Base-by-base conservation (phyloP, 2,888 invertebrate species). In the Callinectes sapidus region DNA sequence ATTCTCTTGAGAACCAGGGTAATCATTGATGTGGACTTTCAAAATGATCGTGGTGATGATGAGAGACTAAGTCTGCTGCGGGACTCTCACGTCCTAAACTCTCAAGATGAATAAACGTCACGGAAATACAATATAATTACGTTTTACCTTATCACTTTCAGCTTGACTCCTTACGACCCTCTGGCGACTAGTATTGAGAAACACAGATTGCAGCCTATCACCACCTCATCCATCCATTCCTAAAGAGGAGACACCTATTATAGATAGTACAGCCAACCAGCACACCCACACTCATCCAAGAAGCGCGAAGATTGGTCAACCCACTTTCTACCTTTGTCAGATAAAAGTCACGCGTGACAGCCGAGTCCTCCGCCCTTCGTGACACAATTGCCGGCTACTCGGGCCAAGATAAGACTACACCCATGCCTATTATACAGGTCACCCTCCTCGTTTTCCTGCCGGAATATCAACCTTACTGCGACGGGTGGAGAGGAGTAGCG, bases 291-390 rank as follows among this genome's bases (percentile, higher is more conserved):
- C 35, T 28, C 32, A 35, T 14, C 35, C 35, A 61, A n/a, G 28
- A 81, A 55, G 55, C 81, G 6, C 18, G 48, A 55, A 54, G 85
- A 85, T 77, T 85, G 48, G 39, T 18, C 90, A 90, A 85, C 90
- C 81, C 85, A 90, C 90, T 90, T 90, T 90, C 85, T 90, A 55
- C 28, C 32, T 61, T 55, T 86, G 55, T 89, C 55, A 32, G 61
- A 16, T 90, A 54, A 61, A 85, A 81, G 39, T 90, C 39, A 39
- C 55, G 89, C 35, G 18, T 35, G 48, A 14, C 14, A 54, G 54
- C 18, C 85, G 90, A 61, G 85, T 39, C 28, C 85, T 85, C 90
- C 90, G 54, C 90, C 90, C 90, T 85, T 81, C 55, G 81, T 77
- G 90, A 85, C 90, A 90, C 90, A 90, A 71, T 90, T 90, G 90